Evolutionary conservation across 2,797 vertebrate genomes (phyloP).

Genomic region (Anniella stebbinsi): DNA sequence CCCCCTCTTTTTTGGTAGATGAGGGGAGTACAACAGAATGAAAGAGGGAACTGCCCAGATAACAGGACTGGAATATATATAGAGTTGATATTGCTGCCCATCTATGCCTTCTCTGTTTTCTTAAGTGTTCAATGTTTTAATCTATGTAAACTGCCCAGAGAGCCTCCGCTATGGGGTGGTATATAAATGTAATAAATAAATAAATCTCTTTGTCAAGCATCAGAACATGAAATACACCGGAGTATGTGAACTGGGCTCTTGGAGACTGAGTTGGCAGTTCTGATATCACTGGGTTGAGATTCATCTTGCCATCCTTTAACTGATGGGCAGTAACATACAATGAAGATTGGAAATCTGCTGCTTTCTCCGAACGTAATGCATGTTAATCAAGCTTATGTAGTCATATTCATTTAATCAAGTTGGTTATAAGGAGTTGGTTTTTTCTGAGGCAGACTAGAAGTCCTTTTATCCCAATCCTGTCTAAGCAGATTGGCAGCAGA

Average conservation of each 20-base stretch:
- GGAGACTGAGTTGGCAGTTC: background rate
- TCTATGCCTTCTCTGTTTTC: background rate
- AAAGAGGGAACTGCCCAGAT: background rate
- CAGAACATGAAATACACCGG: background rate
- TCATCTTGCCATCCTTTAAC: slow-evolving; percentile 3
- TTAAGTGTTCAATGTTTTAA: too few relatives aligned
- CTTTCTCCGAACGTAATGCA: background rate
- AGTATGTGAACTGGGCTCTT: background rate
- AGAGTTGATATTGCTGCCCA: background rate
- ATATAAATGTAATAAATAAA: too few relatives aligned
- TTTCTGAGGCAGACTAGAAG: background rate
- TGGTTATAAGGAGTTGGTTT: background rate
- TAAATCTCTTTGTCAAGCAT: background rate
- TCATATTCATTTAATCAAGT: background rate
- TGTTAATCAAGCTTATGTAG: background rate
- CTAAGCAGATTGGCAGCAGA: background rate
- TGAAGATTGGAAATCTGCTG: background rate
- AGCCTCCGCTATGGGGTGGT: too few relatives aligned
- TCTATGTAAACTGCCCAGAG: too few relatives aligned
- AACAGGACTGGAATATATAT: background rate
- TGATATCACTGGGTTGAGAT: background rate
- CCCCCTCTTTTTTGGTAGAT: background rate
- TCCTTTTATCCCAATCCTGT: background rate
- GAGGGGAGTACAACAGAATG: background rate
- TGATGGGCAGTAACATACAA: background rate